Percentiles rank a stretch among this genome's conserved stretches.
Evolutionary conservation across 2,113 vertebrate species (phyloP).

Genomic region (Herpetotheres cachinnans): DNA sequence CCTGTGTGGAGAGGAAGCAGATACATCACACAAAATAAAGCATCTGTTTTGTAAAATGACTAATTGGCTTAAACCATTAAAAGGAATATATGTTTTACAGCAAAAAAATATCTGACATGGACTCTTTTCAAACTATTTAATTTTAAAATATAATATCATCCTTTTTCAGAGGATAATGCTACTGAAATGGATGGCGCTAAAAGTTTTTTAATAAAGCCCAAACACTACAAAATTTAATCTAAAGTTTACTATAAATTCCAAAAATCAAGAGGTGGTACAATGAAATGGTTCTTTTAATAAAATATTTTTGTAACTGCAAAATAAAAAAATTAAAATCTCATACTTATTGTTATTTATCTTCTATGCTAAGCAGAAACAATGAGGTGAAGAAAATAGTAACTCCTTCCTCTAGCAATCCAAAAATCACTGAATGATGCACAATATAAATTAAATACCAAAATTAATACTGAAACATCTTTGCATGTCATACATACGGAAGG

Average conservation of each 20-base stretch:
- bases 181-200: neutral
- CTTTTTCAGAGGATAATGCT: neutral
- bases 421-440: neutral
- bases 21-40: neutral
- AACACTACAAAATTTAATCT: neutral
- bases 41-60: neutral
- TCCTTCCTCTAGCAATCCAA: neutral
- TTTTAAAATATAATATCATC: neutral
- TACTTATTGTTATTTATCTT: neutral
- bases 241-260: neutral
- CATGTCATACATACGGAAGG: conserved; percentile 65
- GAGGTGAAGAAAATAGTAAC: neutral
- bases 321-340: neutral
- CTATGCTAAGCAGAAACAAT: neutral
- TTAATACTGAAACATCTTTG: neutral
- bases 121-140: neutral
- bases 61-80: neutral
- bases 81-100: neutral
- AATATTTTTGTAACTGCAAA: neutral
- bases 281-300: neutral
- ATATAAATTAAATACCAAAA: neutral
- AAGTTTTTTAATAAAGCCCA: neutral
- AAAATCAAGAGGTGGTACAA: neutral
- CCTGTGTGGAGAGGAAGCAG: conserved; percentile 56
- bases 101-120: neutral